Evolutionary conservation across 2,888 invertebrate genomes (phyloP), one percentile per base, ranked within the genome.

Genomic region (Linyphia triangularis): DNA sequence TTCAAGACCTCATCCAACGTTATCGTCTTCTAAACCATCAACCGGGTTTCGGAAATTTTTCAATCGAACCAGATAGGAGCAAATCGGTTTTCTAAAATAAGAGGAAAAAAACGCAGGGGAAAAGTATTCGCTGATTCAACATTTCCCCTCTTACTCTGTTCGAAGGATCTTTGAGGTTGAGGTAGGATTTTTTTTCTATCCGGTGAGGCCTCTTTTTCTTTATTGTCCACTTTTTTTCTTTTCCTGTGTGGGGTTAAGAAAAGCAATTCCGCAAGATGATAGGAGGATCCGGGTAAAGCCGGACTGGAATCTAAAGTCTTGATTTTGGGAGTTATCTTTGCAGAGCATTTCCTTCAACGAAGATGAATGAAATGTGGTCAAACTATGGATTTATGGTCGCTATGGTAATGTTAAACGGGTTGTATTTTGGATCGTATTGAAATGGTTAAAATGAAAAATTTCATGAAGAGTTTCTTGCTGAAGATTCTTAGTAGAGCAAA

Each of bases 81-180:
- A 70, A 43, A 70, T 70, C 70, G 26, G 26, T 13, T 26, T 70
- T 43, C 43, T 26, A 40, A 70, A 70, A 43, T 43, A 30, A 30
- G 33, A 22, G n/a, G 9, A n/a, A n/a, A 33, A 10, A n/a, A 19
- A 30, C 5, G 16, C 70, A 24, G 10, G 19, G 19, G 2, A 13
- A 70, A 70, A 70, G n/a, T 43, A 70, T 40, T 70, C 43, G 26
- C 70, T 70, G 70, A 43, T 70, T 70, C 70, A 26, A 70, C 70
- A 70, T 26, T 70, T 70, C 51, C 43, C 70, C 24, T 51, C 30
- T 43, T 43, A 43, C 70, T 70, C 43, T 65, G 30, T 30, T n/a
- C n/a, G n/a, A n/a, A n/a, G n/a, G n/a, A n/a, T n/a, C n/a, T n/a
- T n/a, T n/a, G n/a, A n/a, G n/a, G n/a, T n/a, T n/a, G n/a, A n/a